phyloP scores from a whole-genome alignment of 2,113 vertebrate genomes.

The Emberiza fucata region DNA sequence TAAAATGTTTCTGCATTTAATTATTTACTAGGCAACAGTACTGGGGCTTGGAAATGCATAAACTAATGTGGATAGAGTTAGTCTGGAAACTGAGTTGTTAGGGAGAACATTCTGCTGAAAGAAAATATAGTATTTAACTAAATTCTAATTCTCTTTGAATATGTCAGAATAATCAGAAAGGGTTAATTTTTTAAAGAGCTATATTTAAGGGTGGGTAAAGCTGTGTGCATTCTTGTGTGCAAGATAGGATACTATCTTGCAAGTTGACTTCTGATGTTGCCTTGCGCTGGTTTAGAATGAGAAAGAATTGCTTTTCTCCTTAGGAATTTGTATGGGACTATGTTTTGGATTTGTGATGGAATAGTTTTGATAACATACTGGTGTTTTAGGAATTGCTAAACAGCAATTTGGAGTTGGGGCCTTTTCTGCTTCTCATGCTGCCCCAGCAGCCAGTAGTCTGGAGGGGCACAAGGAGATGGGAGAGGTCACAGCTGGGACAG shows the following conservation, averaged over 20 bases:
- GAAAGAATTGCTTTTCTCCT: background rate
- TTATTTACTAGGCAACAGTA: background rate
- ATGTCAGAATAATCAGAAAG: background rate
- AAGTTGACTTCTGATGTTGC: background rate
- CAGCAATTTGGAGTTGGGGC: background rate
- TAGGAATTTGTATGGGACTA: background rate
- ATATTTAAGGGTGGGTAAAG: background rate
- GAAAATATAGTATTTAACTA: background rate
- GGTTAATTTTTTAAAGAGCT: background rate
- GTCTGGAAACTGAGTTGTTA: background rate
- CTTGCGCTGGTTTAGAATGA: background rate
- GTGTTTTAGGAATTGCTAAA: background rate
- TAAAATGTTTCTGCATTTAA: background rate
- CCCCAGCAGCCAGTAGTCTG: fast-evolving
- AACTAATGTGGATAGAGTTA: background rate
- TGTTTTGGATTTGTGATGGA: background rate
- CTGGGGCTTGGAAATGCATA: background rate
- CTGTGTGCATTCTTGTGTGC: background rate
- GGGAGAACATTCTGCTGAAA: background rate
- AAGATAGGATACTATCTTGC: background rate
- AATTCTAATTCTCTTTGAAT: background rate
- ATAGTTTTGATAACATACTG: background rate
- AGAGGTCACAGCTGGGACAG: background rate
- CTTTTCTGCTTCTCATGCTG: background rate
- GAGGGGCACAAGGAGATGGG: background rate